phyloP scores from a whole-genome alignment of 2,113 vertebrate genomes.

The Cynopterus brachyotis region DNA sequence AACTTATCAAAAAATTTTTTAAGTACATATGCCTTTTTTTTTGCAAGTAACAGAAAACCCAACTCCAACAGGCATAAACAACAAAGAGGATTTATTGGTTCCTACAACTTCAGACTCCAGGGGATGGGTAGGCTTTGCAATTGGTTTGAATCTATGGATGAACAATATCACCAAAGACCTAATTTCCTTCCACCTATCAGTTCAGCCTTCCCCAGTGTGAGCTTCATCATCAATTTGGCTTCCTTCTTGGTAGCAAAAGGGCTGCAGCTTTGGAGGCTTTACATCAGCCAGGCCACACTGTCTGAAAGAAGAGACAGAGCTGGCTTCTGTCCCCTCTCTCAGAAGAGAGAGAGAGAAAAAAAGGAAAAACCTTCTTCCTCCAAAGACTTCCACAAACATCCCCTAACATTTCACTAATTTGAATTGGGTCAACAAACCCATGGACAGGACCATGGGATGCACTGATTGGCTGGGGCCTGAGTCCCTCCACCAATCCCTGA shows the following conservation, averaged over 20 bases:
- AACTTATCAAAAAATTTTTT: neutral
- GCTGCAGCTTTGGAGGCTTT: neutral
- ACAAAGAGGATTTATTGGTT: slow-evolving; percentile 25
- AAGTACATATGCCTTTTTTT: neutral
- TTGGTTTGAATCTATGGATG: neutral
- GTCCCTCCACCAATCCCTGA: neutral
- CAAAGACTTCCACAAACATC: neutral
- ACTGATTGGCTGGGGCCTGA: neutral
- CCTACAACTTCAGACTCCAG: neutral
- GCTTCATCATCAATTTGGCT: neutral
- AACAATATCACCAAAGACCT: neutral
- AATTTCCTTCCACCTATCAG: neutral
- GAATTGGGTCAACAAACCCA: neutral
- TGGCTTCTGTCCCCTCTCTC: neutral
- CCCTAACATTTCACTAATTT: neutral
- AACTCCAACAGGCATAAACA: neutral
- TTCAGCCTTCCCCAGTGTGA: neutral
- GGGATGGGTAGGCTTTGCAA: neutral
- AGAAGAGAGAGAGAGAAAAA: neutral
- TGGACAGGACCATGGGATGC: neutral
- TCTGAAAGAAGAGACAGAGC: slow-evolving; percentile 20
- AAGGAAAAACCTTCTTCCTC: neutral
- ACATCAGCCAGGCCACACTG: neutral
- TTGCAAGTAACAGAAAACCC: neutral
- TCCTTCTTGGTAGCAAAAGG: neutral